phyloP scores from a whole-genome alignment of 2,888 invertebrate genomes.

The Opisthograptis luteolata region DNA sequence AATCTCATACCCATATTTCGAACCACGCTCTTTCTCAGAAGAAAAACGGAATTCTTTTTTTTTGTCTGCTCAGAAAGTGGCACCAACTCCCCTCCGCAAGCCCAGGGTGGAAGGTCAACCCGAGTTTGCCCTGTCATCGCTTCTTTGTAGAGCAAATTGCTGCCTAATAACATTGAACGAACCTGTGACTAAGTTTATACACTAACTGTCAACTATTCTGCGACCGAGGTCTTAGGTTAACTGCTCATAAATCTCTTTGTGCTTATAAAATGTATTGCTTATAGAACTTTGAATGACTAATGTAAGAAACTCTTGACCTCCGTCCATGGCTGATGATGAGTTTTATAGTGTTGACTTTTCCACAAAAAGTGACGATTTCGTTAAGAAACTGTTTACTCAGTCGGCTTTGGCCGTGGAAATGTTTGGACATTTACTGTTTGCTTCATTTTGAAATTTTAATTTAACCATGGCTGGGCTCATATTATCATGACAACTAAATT shows the following conservation, averaged over 20 bases:
- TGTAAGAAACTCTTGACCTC: constrained; percentile 31
- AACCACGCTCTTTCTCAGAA: too few species aligned
- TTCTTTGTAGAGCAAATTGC: constrained; percentile 63
- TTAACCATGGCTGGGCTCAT: too few species aligned
- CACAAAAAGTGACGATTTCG: constrained; percentile 27
- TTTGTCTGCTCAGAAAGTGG: constrained; percentile 20
- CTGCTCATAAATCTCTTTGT: constrained; percentile 32
- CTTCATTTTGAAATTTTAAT: constrained; percentile 2
- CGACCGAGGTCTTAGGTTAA: constrained; percentile 61
- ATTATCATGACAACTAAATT: too few species aligned
- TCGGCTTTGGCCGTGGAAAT: constrained; percentile 1
- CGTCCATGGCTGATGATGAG: constrained; percentile 1
- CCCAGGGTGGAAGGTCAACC: constrained; percentile 52
- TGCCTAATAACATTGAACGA: constrained; percentile 30
- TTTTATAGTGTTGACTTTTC: constrained; percentile 26
- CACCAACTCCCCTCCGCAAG: constrained; percentile 37
- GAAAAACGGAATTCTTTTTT: too few species aligned
- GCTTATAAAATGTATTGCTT: constrained; percentile 26
- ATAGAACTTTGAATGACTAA: constrained; percentile 28
- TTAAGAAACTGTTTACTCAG: constrained; percentile 20
- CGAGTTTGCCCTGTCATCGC: constrained; percentile 60
- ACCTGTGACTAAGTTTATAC: constrained; percentile 9
- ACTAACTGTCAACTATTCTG: constrained; percentile 14
- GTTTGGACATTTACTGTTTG: constrained; percentile 5
- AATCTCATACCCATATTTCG: too few species aligned